Conservation (phyloP, 2,797 vertebrate genomes). For the Discoglossus pictus region DNA sequence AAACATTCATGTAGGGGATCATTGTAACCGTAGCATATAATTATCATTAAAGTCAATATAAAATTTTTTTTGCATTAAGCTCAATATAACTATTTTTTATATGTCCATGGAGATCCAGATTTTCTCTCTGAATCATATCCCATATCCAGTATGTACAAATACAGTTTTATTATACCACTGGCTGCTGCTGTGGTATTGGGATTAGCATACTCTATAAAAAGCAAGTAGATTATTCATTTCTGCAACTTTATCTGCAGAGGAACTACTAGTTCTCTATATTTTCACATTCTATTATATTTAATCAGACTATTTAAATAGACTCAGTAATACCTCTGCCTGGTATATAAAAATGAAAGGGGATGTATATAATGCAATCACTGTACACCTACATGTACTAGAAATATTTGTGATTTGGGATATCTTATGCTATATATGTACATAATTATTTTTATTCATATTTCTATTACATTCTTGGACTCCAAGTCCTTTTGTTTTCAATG, state of each 20-base stretch:
- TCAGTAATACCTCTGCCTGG: no score
- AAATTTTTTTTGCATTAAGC: no score
- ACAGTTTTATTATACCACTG: slow-evolving; percentile 28
- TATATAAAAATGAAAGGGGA: no score
- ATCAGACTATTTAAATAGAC: no score
- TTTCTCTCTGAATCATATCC: slow-evolving; percentile 3
- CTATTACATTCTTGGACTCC: no score
- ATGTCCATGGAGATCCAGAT: slow-evolving; percentile 21
- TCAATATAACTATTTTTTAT: no score
- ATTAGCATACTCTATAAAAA: slow-evolving; percentile 12
- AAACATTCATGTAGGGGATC: slow-evolving; percentile 31
- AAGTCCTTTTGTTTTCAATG: no score
- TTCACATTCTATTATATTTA: not conserved
- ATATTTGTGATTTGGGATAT: no score
- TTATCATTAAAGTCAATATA: slow-evolving; percentile 27
- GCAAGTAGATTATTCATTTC: not conserved
- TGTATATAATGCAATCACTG: no score
- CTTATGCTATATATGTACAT: no score
- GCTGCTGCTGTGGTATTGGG: not conserved
- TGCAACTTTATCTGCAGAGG: not conserved
- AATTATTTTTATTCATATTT: no score
- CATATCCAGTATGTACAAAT: slow-evolving; percentile 17
- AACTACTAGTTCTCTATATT: not conserved
- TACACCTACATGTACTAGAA: no score
- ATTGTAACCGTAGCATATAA: slow-evolving; percentile 25